These are phyloP conservation scores for Hippocampus kuda DNA, from an alignment of 2,797 vertebrate genomes.

Conservation along the genomic window DNA sequence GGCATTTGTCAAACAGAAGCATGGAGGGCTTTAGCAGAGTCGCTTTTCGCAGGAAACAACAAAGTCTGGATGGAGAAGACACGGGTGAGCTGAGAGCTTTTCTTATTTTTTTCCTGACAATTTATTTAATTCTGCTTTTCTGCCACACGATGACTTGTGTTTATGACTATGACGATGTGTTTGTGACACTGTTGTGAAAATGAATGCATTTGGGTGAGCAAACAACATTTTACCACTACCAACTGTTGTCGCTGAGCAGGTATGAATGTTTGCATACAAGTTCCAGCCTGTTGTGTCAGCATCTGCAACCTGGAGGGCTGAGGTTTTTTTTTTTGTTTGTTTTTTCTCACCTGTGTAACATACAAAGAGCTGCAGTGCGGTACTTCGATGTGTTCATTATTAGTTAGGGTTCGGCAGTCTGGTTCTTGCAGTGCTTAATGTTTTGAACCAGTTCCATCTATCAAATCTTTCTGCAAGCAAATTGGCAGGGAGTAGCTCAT, in stretches of 20 bases:
- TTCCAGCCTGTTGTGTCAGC: conserved; percentile 34
- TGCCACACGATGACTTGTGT: not conserved
- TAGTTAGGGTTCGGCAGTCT: not conserved
- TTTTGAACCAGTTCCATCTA: not conserved
- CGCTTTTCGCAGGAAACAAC: conserved; percentile 62
- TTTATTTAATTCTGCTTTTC: not conserved
- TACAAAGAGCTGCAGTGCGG: not conserved
- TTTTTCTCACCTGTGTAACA: not conserved
- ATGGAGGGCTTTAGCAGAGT: conserved; percentile 64
- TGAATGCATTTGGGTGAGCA: conserved; percentile 5
- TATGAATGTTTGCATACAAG: conserved; percentile 34
- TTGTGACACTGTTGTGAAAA: conserved; percentile 25
- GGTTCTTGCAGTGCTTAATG: not conserved
- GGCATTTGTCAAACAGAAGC: not conserved
- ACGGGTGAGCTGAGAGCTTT: conserved; percentile 42
- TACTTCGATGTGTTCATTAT: not conserved
- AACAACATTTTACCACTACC: not conserved
- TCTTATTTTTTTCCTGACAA: not conserved
- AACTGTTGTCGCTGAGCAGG: conserved; percentile 14
- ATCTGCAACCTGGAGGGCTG: conserved; percentile 25
- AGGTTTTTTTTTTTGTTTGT: not conserved
- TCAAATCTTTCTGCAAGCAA: not conserved
- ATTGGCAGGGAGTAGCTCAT: not conserved
- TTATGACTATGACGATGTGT: not conserved
- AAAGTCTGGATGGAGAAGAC: conserved; percentile 16